Base-by-base conservation (phyloP, 2,888 invertebrate genomes). In the Mimumesa dahlbomi region DNA sequence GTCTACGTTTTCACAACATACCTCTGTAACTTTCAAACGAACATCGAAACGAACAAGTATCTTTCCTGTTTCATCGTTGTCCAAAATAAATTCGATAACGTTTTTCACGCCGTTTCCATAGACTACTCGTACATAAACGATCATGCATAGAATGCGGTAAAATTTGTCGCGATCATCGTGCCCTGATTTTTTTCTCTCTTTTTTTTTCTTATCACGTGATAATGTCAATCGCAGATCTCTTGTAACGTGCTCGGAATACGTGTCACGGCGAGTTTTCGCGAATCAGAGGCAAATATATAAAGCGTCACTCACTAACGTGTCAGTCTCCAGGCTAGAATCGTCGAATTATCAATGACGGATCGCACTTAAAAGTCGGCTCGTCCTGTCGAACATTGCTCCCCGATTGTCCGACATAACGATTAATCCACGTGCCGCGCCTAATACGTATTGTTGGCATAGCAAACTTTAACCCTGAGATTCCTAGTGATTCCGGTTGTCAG, bases 401-500 rank as follows among this genome's bases (percentile, higher is more conserved):
- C 6, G 18, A 16, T 40, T 40, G 16, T 40, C 16, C 40, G 7
- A 16, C 40, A 40, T 40, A 40, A 40, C 11, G 16, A 40, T 40
- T 40, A 3, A 9, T 16, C 13, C 42, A 59, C 50, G 40, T 43
- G 43, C n/a, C n/a, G 34, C 40, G 25, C 16, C 18, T 31, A 14
- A 54, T 59, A 48, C 53, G 49, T 13, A 43, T 36, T 38, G 50
- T 54, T 54, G 31, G 45, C 52, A 52, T 19, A 53, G 62, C 58
- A 40, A 42, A 58, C 57, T 53, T 48, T 59, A 52, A 46, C 14
- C 40, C 22, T 11, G 36, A 71, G 62, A 63, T 45, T 63, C 29
- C 42, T 29, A 36, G 57, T 50, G 63, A 67, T 48, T 63, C 22
- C 54, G 34, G 58, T 46, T 53, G 56, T 73, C 69, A 50, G 61